Evolutionary conservation across 1,140 invertebrate species (phyloP).

Genomic region (Penaeus vannamei): DNA sequence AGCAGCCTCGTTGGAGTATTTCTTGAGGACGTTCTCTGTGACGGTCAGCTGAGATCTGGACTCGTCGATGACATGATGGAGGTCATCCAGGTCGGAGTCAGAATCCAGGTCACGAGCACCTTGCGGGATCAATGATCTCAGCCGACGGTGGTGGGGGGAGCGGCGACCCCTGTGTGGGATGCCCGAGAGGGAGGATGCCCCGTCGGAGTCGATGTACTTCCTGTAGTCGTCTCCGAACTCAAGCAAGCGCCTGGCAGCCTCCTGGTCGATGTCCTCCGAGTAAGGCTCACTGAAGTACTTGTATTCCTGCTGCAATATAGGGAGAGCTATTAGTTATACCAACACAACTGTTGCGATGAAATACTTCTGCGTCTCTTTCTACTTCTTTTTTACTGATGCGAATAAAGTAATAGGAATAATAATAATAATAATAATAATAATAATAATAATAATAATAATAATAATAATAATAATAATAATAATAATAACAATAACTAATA

Average conservation of each 20-base stretch:
- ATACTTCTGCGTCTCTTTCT: too few relatives aligned
- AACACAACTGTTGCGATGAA: too few relatives aligned
- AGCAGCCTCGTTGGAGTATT: conserved; percentile 72
- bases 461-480: too few relatives aligned
- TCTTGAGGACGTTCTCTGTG: conserved; percentile 75
- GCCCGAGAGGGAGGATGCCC: conserved; percentile 66
- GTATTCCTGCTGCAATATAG: conserved; percentile 76
- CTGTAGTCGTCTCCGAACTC: conserved; percentile 94
- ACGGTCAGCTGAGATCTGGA: conserved; percentile 75
- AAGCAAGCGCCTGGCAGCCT: conserved; percentile 83
- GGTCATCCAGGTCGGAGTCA: conserved; percentile 80
- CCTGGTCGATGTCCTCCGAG: conserved; percentile 87
- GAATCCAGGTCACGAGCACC: conserved; percentile 73
- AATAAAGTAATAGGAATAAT: too few relatives aligned
- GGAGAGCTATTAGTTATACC: too few relatives aligned
- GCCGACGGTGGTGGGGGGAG: conserved; percentile 65
- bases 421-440: too few relatives aligned
- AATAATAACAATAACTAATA: too few relatives aligned
- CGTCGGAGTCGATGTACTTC: conserved; percentile 80
- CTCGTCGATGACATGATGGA: conserved; percentile 76
- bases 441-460: too few relatives aligned
- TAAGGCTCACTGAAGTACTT: conserved; percentile 93
- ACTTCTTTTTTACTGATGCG: too few relatives aligned
- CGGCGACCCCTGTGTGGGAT: conserved; percentile 60
- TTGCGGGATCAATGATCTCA: conserved; percentile 24